These are phyloP conservation scores for Lasius platythorax DNA, from an alignment of 2,888 invertebrate genomes.

Conservation along the genomic window DNA sequence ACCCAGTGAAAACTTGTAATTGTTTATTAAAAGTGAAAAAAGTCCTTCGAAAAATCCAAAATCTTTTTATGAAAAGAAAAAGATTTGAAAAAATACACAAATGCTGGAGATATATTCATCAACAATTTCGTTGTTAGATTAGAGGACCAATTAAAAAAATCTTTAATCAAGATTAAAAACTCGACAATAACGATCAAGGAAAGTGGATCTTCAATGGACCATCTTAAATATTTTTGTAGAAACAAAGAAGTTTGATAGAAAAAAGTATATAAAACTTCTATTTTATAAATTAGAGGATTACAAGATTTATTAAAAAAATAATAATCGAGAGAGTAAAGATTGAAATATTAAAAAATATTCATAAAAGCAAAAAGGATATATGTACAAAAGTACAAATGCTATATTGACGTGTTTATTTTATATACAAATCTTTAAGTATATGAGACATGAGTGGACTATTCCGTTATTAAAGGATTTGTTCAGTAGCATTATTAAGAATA, in stretches of 20 bases:
- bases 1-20: not conserved
- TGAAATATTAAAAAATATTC: not conserved
- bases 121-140: not conserved
- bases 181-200: not conserved
- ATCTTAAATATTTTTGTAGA: not conserved
- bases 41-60: not conserved
- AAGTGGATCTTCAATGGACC: not conserved
- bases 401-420: not conserved
- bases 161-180: not conserved
- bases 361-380: not conserved
- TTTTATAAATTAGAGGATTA: not conserved
- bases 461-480: not conserved
- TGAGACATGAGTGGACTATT: not conserved
- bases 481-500: not conserved
- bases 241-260: not conserved
- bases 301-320: not conserved
- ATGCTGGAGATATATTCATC: not conserved
- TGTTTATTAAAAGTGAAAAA: not conserved
- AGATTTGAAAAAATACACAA: not conserved
- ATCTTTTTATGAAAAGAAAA: not conserved
- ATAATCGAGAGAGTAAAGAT: not conserved
- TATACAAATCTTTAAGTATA: not conserved
- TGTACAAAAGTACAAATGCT: not conserved
- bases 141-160: not conserved
- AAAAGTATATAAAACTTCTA: not conserved